Evolutionary conservation across 2,888 invertebrate species (phyloP).

Genomic region (Mesorhabditis sp.): DNA sequence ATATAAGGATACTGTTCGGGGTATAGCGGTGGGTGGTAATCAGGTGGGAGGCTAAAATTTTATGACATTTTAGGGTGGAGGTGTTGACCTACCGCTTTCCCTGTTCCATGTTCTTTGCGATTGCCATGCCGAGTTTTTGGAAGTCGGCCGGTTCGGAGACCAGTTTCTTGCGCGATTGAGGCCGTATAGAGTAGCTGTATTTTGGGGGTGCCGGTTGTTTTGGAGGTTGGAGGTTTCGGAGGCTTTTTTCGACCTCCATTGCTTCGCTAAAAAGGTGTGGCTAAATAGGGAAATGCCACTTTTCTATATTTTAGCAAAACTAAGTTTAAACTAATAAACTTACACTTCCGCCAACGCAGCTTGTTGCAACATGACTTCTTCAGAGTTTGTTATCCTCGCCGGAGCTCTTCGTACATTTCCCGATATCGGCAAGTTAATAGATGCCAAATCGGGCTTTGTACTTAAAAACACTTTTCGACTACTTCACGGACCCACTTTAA

Average conservation of each 20-base stretch:
- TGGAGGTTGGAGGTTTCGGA: no score
- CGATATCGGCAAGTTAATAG: neutral
- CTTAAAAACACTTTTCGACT: neutral
- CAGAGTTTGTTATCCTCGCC: neutral
- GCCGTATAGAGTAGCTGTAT: neutral
- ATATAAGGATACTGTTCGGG: conserved; percentile 4
- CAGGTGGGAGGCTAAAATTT: neutral
- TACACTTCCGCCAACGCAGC: neutral
- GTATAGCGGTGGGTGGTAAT: neutral
- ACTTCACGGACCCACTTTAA: neutral
- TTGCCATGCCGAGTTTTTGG: conserved; percentile 4
- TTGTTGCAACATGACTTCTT: neutral
- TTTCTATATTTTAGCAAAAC: no score
- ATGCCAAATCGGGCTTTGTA: neutral
- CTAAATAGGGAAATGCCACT: no score
- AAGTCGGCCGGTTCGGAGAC: conserved; percentile 5
- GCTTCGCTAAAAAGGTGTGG: neutral
- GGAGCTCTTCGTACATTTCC: conserved; percentile 3
- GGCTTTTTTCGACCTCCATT: neutral
- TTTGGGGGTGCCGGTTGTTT: no score
- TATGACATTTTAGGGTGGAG: neutral
- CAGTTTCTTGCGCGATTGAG: neutral
- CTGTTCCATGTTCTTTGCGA: neutral
- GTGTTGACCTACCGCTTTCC: neutral
- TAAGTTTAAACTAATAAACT: no score